phyloP scores from a whole-genome alignment of 2,113 vertebrate genomes.

The Theristicus caerulescens region DNA sequence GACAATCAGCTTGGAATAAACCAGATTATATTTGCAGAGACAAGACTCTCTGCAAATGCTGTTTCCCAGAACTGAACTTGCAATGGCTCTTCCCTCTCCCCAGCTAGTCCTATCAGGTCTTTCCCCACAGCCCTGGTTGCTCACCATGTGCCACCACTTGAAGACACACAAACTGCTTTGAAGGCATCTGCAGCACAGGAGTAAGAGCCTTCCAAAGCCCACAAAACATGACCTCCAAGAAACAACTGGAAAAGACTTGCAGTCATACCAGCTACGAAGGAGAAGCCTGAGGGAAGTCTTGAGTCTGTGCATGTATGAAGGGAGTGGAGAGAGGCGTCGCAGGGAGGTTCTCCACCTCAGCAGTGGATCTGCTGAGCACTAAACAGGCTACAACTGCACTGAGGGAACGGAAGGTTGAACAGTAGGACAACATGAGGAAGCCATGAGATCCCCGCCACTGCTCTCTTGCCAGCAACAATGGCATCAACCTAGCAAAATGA shows the following conservation, averaged over 20 bases:
- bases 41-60: neutral
- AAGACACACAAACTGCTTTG: neutral
- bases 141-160: neutral
- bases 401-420: neutral
- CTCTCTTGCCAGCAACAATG: neutral
- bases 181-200: neutral
- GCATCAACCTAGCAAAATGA: neutral
- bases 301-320: accelerated
- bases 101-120: accelerated
- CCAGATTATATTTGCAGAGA: neutral
- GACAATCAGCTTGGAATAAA: neutral
- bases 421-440: accelerated
- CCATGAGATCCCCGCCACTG: neutral
- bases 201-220: accelerated
- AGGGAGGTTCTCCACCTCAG: neutral
- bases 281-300: neutral
- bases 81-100: neutral
- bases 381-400: neutral
- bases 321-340: accelerated
- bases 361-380: neutral
- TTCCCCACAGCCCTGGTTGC: neutral
- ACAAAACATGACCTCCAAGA: neutral
- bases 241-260: neutral
- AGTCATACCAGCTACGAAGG: neutral
- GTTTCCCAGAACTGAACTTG: neutral